Evolutionary conservation across 2,888 invertebrate species (phyloP), one percentile per base, ranked within the genome.

Genomic region (Cantharis rufa): DNA sequence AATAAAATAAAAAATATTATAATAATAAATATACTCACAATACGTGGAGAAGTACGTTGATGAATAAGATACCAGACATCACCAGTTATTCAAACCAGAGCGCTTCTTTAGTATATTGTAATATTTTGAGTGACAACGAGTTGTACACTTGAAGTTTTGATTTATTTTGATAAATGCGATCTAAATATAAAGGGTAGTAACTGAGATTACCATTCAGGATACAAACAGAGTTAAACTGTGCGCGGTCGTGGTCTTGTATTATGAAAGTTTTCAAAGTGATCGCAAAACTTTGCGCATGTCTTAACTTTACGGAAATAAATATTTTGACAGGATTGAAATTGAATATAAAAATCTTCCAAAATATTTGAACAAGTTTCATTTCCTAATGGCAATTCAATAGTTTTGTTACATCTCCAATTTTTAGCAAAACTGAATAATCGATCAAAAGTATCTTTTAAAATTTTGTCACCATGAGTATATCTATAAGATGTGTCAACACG

Each of bases 241-340:
- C 81, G 82, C 77, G 80, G 75, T 77, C 78, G 81, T 73, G 80
- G 74, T 78, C 78, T 78, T 78, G 66, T 69, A 71, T 76, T 76
- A 78, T 48, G 76, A 76, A 80, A 80, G 76, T 80, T 82, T 82
- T 82, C 82, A 82, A 82, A 82, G 79, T 80, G 78, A 62, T 71
- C 64, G 70, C 74, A 69, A 69, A 70, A 68, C 62, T 69, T 72
- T 66, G 82, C 82, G 82, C 82, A 80, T 71, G 81, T 62, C 72
- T 63, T 62, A 64, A 64, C 62, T 48, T 74, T 75, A 72, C 78
- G 78, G 69, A 77, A 78, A 78, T 72, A 66, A 72, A 32, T 75
- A 72, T 78, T 78, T 72, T 72, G 75, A 75, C 72, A 78, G 72
- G 75, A 66, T 64, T 69, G 72, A 77, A 74, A 77, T 77, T 77